A percentile compares a stretch with the other conserved stretches of the same genome.
Evolutionary conservation across 1,140 invertebrate genomes (phyloP).

Genomic region (Drosophila virilis): DNA sequence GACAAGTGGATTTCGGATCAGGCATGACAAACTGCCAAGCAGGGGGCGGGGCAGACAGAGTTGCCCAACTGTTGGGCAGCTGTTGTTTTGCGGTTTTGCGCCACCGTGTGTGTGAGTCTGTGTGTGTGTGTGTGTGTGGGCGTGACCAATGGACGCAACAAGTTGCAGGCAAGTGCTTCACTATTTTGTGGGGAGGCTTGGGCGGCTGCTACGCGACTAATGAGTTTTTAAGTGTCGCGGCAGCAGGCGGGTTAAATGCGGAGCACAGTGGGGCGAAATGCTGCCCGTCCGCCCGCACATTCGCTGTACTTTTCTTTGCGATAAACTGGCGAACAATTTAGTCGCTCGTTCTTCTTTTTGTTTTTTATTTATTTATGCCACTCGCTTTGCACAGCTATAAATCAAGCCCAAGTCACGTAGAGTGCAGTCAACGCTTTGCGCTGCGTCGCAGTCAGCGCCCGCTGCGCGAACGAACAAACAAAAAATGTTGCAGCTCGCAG

Average conservation of each 20-base stretch:
- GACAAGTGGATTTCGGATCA: conserved; percentile 46
- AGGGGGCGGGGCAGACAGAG: neutral
- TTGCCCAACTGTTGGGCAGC: conserved; percentile 39
- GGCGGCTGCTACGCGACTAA: conserved; percentile 22
- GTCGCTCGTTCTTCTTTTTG: conserved; percentile 1
- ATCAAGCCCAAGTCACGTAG: conserved; percentile 48
- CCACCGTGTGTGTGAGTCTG: neutral
- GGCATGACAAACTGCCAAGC: conserved; percentile 14
- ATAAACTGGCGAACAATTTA: conserved; percentile 41
- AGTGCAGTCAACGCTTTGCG: conserved; percentile 9
- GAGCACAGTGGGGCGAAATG: conserved; percentile 25
- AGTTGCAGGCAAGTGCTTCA: conserved; percentile 24
- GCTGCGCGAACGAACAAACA: conserved; percentile 20
- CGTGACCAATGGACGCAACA: conserved; percentile 43
- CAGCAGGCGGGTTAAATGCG: neutral
- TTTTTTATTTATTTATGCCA: conserved; percentile 37
- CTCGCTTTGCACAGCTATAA: conserved; percentile 36
- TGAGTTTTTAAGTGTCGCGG: conserved; percentile 46
- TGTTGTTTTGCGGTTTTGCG: conserved; percentile 42
- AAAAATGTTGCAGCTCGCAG: conserved; percentile 26
- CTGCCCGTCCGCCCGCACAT: neutral
- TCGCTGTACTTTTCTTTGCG: neutral
- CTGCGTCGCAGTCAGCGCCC: conserved; percentile 7
- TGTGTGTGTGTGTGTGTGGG: conserved; percentile 17
- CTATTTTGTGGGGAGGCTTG: conserved; percentile 1